Evolutionary conservation across 2,888 invertebrate genomes (phyloP), one percentile per base, ranked within the genome.

Genomic region (Hipparchia sbordonii): DNA sequence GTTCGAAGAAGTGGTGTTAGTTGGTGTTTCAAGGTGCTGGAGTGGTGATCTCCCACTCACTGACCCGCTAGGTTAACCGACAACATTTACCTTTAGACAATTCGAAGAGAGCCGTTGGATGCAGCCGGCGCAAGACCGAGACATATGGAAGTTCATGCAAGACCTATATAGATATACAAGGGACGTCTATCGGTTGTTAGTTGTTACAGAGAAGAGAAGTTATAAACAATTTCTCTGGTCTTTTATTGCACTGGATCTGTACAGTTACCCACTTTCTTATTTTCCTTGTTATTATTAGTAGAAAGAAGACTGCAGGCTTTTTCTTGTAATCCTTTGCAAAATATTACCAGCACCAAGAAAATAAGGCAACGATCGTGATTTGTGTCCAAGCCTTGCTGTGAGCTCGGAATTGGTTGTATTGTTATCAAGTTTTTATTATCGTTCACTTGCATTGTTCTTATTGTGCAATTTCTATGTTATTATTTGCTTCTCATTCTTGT

Each of bases 341-440:
- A 76, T 73, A 76, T 76, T 68, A 73, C 67, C 67, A 65, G 73
- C 61, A 52, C 73, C 69, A 67, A 76, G 72, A 75, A 74, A 70
- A 73, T 73, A 73, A 74, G 63, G 51, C 67, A 59, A 65, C 13
- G 57, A 13, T 13, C 23, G 23, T 77, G 74, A 77, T 77, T 77
- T 77, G 63, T 74, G 75, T 69, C 62, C 69, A 59, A 59, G 68
- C 73, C 68, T 72, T 61, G 72, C 70, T 59, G 51, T 62, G 68
- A 56, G 70, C 75, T 63, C 60, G 71, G 70, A 71, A 77, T 75
- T 67, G 71, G 72, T 75, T 74, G 73, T 74, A 77, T 77, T 77
- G 77, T 77, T 77, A 72, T 74, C 75, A 74, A 59, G 71, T 72
- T 75, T 70, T 72, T 71, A 77, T 75, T 75, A 71, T 74, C 72